Evolutionary conservation across 2,113 vertebrate species (phyloP).

Genomic region (Calonectris borealis): DNA sequence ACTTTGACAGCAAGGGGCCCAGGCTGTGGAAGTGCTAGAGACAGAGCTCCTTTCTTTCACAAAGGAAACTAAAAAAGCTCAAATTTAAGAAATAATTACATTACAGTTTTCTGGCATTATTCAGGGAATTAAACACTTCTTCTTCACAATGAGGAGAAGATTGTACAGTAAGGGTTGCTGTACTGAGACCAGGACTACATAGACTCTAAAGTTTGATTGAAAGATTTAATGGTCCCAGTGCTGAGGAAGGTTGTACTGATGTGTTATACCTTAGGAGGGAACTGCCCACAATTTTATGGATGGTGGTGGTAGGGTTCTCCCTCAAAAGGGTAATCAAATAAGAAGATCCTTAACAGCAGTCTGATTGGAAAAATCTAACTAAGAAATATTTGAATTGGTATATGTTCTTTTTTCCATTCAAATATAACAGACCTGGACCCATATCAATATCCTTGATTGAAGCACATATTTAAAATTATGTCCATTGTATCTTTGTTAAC

Average conservation of each 20-base stretch:
- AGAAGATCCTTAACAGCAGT: neutral
- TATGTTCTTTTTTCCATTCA: neutral
- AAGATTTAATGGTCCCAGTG: neutral
- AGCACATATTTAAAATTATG: neutral
- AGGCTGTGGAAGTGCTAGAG: neutral
- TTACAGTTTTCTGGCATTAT: neutral
- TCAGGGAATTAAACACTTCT: neutral
- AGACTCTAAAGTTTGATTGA: neutral
- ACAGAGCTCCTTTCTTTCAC: neutral
- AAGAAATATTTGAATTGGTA: neutral
- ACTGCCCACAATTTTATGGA: neutral
- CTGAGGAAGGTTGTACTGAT: neutral
- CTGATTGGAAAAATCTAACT: neutral
- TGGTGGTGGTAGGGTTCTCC: neutral
- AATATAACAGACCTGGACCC: neutral
- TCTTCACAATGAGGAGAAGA: neutral
- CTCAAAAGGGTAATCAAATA: neutral
- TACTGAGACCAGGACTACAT: neutral
- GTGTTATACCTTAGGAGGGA: neutral
- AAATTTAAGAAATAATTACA: neutral
- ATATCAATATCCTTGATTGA: neutral
- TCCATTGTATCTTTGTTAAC: neutral
- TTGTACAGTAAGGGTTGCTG: neutral
- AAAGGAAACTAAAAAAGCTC: neutral
- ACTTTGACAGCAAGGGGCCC: neutral